Evolutionary conservation across 2,888 invertebrate genomes (phyloP).

Genomic region (Eumacrocentrus americanus): DNA sequence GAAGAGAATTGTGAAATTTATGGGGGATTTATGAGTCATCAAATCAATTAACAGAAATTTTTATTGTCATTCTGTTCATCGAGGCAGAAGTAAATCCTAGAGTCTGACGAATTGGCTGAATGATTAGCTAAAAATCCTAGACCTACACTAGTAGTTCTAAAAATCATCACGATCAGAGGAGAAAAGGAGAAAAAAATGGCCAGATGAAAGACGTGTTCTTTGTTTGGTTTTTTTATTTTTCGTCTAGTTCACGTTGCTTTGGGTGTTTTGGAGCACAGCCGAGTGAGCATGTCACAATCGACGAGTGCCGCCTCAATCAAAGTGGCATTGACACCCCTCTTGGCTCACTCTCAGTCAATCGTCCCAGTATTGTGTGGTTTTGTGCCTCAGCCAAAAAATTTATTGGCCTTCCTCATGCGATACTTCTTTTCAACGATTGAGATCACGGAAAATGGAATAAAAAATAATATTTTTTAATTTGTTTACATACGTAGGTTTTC

Average conservation of each 20-base stretch:
- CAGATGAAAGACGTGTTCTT: constrained; percentile 7
- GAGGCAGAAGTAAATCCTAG: no score
- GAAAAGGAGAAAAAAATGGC: not conserved
- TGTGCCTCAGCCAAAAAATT: not conserved
- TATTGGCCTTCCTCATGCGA: constrained; percentile 49
- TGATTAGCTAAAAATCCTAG: no score
- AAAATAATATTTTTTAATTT: constrained; percentile 11
- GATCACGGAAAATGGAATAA: no score
- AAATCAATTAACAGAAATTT: no score
- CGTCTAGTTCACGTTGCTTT: no score
- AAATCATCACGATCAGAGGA: not conserved
- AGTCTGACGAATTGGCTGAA: no score
- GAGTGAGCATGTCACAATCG: constrained; percentile 60
- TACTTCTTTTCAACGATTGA: constrained; percentile 35
- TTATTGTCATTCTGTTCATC: no score
- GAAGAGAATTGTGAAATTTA: no score
- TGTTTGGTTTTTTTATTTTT: constrained; percentile 46
- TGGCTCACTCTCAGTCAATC: constrained; percentile 34
- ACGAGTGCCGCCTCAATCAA: constrained; percentile 58
- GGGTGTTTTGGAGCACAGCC: constrained; percentile 41
- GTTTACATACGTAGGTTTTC: no score
- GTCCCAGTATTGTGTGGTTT: constrained; percentile 14
- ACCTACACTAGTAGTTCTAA: no score
- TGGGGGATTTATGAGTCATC: no score
- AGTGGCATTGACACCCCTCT: constrained; percentile 57